phyloP scores from a whole-genome alignment of 1,140 invertebrate genomes.

The Drosophila parvula region DNA sequence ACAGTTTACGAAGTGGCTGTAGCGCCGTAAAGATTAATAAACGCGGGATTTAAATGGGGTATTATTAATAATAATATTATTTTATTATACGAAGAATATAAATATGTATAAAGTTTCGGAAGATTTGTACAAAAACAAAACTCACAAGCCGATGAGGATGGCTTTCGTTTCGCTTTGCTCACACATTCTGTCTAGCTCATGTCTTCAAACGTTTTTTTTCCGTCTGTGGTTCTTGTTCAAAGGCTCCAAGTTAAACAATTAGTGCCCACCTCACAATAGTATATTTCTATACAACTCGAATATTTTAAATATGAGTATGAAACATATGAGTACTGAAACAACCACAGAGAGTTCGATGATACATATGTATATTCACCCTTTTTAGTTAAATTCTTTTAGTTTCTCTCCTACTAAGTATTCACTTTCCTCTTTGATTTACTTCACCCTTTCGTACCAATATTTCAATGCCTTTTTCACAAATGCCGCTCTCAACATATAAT shows the following conservation, averaged over 20 bases:
- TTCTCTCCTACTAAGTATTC: neutral
- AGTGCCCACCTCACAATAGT: neutral
- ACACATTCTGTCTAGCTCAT: neutral
- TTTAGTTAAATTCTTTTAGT: neutral
- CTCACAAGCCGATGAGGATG: neutral
- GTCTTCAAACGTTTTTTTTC: neutral
- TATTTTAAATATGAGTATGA: neutral
- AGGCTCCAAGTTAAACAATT: neutral
- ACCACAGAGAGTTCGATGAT: no score
- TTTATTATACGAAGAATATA: neutral
- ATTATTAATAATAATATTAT: neutral
- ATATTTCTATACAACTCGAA: neutral
- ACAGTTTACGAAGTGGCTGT: constrained; percentile 2
- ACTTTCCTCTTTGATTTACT: constrained; percentile 4
- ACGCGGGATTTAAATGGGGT: neutral
- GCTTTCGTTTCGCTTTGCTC: neutral
- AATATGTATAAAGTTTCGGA: no score
- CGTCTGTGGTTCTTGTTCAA: neutral
- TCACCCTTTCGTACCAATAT: constrained; percentile 1
- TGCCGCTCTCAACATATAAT: constrained; percentile 13
- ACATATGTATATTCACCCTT: neutral
- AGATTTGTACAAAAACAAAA: no score
- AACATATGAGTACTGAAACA: no score
- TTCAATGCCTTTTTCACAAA: neutral
- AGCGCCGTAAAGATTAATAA: neutral